phyloP scores from a whole-genome alignment of 2,888 invertebrate genomes.

The Smittia aterrima region DNA sequence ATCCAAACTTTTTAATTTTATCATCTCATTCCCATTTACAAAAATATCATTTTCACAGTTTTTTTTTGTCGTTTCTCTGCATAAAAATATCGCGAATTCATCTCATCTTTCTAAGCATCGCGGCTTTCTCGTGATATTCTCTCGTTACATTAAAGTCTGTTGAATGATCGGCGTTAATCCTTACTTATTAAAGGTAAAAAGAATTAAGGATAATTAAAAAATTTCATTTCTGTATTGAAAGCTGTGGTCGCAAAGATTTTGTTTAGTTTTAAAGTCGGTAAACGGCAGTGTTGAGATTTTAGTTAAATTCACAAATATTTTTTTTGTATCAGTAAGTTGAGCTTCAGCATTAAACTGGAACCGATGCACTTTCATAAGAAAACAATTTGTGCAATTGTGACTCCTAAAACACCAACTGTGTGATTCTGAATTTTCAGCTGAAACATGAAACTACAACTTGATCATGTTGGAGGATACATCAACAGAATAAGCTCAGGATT shows the following conservation, averaged over 20 bases:
- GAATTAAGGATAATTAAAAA: background rate
- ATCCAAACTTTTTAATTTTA: background rate
- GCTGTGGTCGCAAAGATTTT: background rate
- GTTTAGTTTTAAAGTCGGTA: background rate
- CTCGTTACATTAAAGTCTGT: background rate
- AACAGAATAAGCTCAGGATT: too few relatives aligned
- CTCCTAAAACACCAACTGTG: background rate
- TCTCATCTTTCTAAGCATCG: background rate
- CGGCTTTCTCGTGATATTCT: background rate
- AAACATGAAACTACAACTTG: background rate
- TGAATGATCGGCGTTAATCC: background rate
- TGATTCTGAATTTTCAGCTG: background rate
- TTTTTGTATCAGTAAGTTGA: background rate
- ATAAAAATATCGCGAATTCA: background rate
- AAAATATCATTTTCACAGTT: slow-evolving; percentile 4
- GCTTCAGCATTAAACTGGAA: background rate
- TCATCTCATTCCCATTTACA: background rate
- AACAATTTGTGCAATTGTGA: background rate
- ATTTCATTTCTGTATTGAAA: background rate
- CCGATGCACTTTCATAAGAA: background rate
- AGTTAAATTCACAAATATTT: background rate
- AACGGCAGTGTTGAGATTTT: slow-evolving; percentile 2
- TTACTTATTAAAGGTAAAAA: background rate
- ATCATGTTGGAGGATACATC: too few relatives aligned
- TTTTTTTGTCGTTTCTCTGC: background rate